Percentiles rank a stretch among this genome's conserved stretches.
Evolutionary conservation across 2,888 invertebrate species (phyloP).

Genomic region (Calliopum simillimum): DNA sequence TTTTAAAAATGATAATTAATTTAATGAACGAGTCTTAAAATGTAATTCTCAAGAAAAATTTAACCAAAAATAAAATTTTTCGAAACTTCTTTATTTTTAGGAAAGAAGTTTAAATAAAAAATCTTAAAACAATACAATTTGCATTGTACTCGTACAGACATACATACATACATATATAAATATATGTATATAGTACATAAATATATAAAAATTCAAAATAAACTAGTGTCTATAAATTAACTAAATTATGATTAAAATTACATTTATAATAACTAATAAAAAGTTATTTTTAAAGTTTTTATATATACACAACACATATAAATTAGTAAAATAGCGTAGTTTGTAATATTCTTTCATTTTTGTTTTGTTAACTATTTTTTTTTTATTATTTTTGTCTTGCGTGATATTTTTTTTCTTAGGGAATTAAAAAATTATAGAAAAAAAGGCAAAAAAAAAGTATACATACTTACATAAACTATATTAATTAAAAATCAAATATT

Average conservation of each 20-base stretch:
- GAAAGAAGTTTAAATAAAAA: constrained; percentile 18
- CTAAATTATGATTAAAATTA: constrained; percentile 19
- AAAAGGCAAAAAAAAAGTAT: constrained; percentile 10
- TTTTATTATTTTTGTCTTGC: constrained; percentile 39
- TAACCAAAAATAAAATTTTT: not conserved
- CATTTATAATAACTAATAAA: constrained; percentile 27
- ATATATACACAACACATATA: constrained; percentile 32
- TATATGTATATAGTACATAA: not conserved
- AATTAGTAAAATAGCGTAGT: constrained; percentile 37
- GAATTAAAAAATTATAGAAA: constrained; percentile 35
- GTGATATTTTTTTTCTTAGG: constrained; percentile 39
- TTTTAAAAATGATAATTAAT: no score
- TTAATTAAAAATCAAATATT: not conserved
- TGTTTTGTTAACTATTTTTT: constrained; percentile 40
- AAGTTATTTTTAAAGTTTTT: constrained; percentile 37
- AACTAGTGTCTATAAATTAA: constrained; percentile 8
- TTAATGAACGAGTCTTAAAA: constrained; percentile 44
- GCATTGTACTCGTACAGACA: not conserved
- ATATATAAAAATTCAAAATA: constrained; percentile 11
- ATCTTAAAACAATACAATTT: not conserved
- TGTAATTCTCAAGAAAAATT: constrained; percentile 28
- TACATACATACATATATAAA: constrained; percentile 11
- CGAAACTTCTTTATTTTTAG: constrained; percentile 33
- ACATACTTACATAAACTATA: constrained; percentile 21
- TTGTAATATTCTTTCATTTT: constrained; percentile 32